Base-by-base conservation (phyloP, 1,140 invertebrate species). In the Papilio dardanus region DNA sequence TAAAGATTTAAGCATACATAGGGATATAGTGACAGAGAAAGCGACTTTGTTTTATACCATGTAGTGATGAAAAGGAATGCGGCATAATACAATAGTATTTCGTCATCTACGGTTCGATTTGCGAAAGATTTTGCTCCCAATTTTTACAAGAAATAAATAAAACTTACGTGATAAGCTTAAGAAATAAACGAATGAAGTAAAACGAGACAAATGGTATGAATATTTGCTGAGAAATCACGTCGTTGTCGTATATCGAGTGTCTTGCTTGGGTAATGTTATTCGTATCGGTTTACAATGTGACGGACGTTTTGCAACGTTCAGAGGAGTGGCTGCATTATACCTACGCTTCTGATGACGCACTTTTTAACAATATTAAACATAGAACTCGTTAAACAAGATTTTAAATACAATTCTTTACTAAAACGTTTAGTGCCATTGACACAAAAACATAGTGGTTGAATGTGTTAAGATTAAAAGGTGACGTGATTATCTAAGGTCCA, bases 151-250 rank as follows among this genome's bases (percentile, higher is more conserved):
- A 28, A 58, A 58, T 24, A 58, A 24, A 58, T 10, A 58, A 58
- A 24, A 24, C 21, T 14, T 58, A 58, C 54, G 54, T 58, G 54
- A 58, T 58, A 28, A 24, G 54, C 21, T 58, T 58, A 28, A 58
- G 21, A 58, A 28, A 58, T 3, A 21, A 2, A 21, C 50, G 50
- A 54, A 54, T 24, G 21, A 58, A 58, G 10, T 58, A 58, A 58
- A 58, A 28, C 21, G 14, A 58, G 54, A 58, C 21, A 28, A 28
- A 28, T 14, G 10, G 8, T 2, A 58, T 24, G 6, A 21, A 58
- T 19, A 50, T 24, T 28, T 14, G 54, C 21, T 28, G 54, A 5
- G 54, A n/a, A 28, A 58, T 58, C 54, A 58, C 54, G 54, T 58
- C 54, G 54, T 28, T 10, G 24, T 12, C 21, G 28, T 58, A 28